phyloP scores from a whole-genome alignment of 2,888 invertebrate genomes.

The Papilio demoleus region DNA sequence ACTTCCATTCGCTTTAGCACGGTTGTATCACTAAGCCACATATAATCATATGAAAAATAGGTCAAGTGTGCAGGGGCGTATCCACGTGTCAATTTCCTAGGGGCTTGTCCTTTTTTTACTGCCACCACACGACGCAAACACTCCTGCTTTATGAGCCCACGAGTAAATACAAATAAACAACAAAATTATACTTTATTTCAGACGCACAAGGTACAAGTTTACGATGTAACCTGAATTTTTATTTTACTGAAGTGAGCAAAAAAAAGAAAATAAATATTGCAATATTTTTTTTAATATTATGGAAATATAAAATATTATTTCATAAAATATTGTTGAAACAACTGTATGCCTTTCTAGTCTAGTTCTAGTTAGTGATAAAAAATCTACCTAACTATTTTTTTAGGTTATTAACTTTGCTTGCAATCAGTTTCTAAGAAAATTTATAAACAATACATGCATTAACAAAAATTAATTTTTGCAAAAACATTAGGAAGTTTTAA shows the following conservation, averaged over 20 bases:
- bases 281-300: not conserved
- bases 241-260: not conserved
- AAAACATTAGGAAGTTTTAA: not conserved
- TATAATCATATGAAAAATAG: slow-evolving; percentile 61
- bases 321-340: no score
- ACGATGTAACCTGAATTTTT: not conserved
- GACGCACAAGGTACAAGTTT: not conserved
- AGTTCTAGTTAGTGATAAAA: no score
- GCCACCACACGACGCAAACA: slow-evolving; percentile 8
- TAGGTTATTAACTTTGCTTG: no score
- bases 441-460: not conserved
- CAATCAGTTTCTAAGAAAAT: no score
- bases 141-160: slow-evolving; percentile 16
- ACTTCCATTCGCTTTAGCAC: slow-evolving; percentile 20
- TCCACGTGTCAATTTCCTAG: slow-evolving; percentile 41
- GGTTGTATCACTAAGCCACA: slow-evolving; percentile 44
- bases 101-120: slow-evolving; percentile 33
- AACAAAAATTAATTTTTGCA: not conserved
- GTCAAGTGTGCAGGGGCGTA: slow-evolving; percentile 61
- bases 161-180: not conserved
- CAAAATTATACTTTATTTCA: slow-evolving; percentile 4
- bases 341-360: not conserved
- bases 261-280: not conserved
- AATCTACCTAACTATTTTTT: no score
- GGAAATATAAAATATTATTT: not conserved